Evolutionary conservation across 2,113 vertebrate genomes (phyloP).

Genomic region (Calyptommatus sinebrachiatus): DNA sequence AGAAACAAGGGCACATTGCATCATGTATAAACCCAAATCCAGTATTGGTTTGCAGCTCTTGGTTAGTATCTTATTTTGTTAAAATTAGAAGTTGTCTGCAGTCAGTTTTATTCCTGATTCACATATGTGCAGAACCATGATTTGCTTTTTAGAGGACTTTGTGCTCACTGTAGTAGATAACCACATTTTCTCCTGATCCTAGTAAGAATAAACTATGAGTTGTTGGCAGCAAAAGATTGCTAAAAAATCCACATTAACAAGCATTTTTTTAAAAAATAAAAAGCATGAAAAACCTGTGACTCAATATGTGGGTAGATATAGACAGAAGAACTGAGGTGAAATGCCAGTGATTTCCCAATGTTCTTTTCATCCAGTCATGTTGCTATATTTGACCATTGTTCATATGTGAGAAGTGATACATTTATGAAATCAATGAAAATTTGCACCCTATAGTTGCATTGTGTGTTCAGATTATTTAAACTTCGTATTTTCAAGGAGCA

Average conservation of each 20-base stretch:
- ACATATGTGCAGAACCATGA: background rate
- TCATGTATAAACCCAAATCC: background rate
- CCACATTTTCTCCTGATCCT: background rate
- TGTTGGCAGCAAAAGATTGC: too few relatives aligned
- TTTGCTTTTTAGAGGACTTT: background rate
- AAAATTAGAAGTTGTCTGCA: background rate
- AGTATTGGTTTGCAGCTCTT: background rate
- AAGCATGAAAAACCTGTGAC: too few relatives aligned
- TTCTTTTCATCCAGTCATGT: background rate
- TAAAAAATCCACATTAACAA: too few relatives aligned
- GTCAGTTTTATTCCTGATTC: background rate
- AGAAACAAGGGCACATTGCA: background rate
- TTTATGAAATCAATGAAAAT: background rate
- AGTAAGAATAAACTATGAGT: background rate
- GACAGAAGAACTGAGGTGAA: background rate
- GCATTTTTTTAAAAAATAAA: too few relatives aligned
- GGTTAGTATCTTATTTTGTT: background rate
- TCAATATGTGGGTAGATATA: too few relatives aligned
- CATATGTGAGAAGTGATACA: background rate
- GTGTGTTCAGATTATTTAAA: background rate
- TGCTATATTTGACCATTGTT: background rate
- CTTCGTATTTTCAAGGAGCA: background rate
- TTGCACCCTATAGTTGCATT: background rate
- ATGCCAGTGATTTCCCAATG: background rate
- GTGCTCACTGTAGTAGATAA: background rate